Evolutionary conservation across 2,888 invertebrate genomes (phyloP).

Genomic region (Agrotis ipsilon): DNA sequence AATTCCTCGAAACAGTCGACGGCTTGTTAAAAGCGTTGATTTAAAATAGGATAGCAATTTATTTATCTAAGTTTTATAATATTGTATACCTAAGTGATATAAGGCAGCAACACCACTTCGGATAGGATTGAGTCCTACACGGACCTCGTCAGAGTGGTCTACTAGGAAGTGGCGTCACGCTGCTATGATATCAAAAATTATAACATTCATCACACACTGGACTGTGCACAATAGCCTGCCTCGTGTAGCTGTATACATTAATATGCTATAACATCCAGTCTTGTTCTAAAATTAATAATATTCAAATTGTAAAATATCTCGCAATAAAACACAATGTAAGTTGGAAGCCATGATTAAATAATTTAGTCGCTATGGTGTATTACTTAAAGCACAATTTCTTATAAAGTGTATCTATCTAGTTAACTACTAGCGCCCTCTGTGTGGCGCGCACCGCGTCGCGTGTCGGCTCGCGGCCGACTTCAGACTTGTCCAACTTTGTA

Average conservation of each 20-base stretch:
- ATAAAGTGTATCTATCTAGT: conserved; percentile 42
- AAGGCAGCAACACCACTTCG: conserved; percentile 13
- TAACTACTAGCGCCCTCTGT: conserved; percentile 43
- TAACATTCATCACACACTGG: conserved; percentile 1
- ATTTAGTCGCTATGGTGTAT: conserved; percentile 28
- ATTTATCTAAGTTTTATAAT: conserved; percentile 47
- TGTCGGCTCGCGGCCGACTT: conserved; percentile 11
- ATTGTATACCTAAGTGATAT: conserved; percentile 38
- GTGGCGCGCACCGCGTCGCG: conserved; percentile 8
- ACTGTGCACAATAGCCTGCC: conserved; percentile 27
- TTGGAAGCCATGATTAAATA: conserved; percentile 59
- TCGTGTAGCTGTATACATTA: conserved; percentile 37
- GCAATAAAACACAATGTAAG: conserved; percentile 41
- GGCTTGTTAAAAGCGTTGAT: conserved; percentile 54
- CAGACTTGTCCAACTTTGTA: conserved; percentile 45
- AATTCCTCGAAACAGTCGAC: conserved; percentile 63
- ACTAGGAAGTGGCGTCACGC: conserved; percentile 5
- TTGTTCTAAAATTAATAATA: conserved; percentile 46
- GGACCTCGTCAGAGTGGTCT: conserved; percentile 1
- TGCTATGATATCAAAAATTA: conserved; percentile 28
- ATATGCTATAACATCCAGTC: conserved; percentile 51
- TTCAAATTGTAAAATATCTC: conserved; percentile 35
- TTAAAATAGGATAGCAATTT: conserved; percentile 51
- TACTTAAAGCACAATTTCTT: conserved; percentile 35
- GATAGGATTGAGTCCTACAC: not conserved